phyloP scores from a whole-genome alignment of 92 coral and sea anemone species.

The Epizoanthus illoricatus region DNA sequence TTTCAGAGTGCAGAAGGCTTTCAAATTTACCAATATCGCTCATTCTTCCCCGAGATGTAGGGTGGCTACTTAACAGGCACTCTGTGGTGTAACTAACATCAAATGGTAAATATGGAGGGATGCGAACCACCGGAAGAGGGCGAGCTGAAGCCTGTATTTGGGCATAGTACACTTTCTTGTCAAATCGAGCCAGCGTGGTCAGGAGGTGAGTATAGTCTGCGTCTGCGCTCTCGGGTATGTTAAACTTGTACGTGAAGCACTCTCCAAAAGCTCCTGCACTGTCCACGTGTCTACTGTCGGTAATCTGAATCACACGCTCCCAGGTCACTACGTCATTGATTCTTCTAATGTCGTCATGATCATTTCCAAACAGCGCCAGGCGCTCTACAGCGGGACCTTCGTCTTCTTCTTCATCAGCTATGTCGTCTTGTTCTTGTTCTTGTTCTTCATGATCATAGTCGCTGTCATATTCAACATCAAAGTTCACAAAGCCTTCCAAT shows the following conservation, averaged over 20 bases:
- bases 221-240: slow-evolving; percentile 35
- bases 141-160: slow-evolving; percentile 41
- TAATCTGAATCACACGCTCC: slow-evolving; percentile 61
- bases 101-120: slow-evolving; percentile 56
- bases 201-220: slow-evolving; percentile 54
- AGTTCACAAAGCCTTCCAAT: slow-evolving; percentile 45
- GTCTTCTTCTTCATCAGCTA: slow-evolving; percentile 43
- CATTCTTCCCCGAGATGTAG: slow-evolving; percentile 72
- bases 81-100: slow-evolving; percentile 76
- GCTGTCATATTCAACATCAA: slow-evolving; percentile 35
- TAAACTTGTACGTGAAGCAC: slow-evolving; percentile 59
- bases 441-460: slow-evolving; percentile 32
- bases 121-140: slow-evolving; percentile 44
- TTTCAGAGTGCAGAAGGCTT: slow-evolving; percentile 45
- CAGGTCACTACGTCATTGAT: slow-evolving; percentile 58
- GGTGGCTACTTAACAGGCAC: slow-evolving; percentile 73
- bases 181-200: slow-evolving; percentile 55
- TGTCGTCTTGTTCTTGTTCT: slow-evolving; percentile 37
- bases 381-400: slow-evolving; percentile 24
- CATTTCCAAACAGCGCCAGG: slow-evolving; percentile 8
- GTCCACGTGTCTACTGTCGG: slow-evolving; percentile 33
- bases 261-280: slow-evolving; percentile 60
- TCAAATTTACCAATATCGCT: slow-evolving; percentile 43
- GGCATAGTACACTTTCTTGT: slow-evolving; percentile 70
- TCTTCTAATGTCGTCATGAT: slow-evolving; percentile 49